A percentile compares a stretch with the other conserved stretches of the same genome.
These are phyloP conservation scores for Diarsia dahlii DNA, from an alignment of 2,888 invertebrate species.

Conservation along the genomic window DNA sequence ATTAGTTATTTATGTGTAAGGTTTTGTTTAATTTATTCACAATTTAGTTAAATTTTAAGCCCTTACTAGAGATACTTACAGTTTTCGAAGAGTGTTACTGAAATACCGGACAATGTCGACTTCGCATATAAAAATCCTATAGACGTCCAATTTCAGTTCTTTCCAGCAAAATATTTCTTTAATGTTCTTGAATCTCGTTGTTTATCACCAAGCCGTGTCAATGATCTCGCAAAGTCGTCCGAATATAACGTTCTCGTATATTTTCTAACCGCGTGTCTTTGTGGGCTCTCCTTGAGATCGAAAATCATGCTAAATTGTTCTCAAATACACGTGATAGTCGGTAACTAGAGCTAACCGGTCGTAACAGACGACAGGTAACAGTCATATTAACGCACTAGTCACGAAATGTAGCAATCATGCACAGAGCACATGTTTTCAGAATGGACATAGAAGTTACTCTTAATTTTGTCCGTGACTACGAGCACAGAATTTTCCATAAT, in stretches of 20 bases:
- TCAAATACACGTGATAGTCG: conserved; percentile 53
- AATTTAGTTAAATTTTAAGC: too few relatives aligned
- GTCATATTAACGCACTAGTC: conserved; percentile 18
- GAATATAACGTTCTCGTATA: conserved; percentile 44
- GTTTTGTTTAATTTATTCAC: too few relatives aligned
- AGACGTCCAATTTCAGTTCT: background rate
- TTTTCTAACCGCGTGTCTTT: conserved; percentile 11
- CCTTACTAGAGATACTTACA: too few relatives aligned
- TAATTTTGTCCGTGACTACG: conserved; percentile 16
- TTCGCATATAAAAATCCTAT: background rate
- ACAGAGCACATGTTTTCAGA: conserved; percentile 22
- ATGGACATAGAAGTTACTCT: background rate
- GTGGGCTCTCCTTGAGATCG: conserved; percentile 43
- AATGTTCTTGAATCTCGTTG: conserved; percentile 1
- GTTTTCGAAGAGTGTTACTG: too few relatives aligned
- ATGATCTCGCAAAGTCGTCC: conserved; percentile 33
- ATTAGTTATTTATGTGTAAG: too few relatives aligned
- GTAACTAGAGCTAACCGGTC: conserved; percentile 56
- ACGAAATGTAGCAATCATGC: conserved; percentile 50
- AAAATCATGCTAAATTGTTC: conserved; percentile 47
- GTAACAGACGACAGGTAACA: conserved; percentile 37
- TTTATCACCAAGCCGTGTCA: conserved; percentile 31
- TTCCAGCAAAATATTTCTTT: background rate
- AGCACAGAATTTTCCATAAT: conserved; percentile 1
- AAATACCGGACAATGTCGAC: too few relatives aligned